Percentiles rank a stretch among this genome's conserved stretches.
Evolutionary conservation across 2,113 vertebrate genomes (phyloP).

Genomic region (Heliornis fulica): DNA sequence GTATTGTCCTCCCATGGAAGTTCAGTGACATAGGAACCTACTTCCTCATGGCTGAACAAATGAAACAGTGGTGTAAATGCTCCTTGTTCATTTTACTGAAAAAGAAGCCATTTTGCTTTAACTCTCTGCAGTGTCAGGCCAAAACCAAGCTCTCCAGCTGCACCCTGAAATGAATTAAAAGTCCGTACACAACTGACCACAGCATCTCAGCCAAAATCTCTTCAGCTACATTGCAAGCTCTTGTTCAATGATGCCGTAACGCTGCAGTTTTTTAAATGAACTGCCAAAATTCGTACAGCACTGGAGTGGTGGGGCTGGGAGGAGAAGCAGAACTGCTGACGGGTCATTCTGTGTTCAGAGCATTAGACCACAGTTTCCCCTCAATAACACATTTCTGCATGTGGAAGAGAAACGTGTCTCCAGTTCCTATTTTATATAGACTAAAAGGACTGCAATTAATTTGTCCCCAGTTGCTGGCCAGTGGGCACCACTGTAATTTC

Average conservation of each 20-base stretch:
- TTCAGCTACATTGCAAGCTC: neutral
- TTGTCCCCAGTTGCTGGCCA: neutral
- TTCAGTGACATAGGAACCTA: neutral
- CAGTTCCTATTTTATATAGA: neutral
- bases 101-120: neutral
- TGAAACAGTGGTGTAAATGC: neutral
- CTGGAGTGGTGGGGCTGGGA: neutral
- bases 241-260: neutral
- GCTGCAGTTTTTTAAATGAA: neutral
- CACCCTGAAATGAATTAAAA: neutral
- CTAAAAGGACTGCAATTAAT: neutral
- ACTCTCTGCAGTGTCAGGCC: neutral
- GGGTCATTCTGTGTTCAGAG: neutral
- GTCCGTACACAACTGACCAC: neutral
- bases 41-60: neutral
- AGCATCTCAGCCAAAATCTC: neutral
- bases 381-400: neutral
- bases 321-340: slow-evolving; percentile 17
- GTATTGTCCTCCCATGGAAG: neutral
- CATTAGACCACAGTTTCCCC: slow-evolving; percentile 4
- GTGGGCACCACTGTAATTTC: neutral
- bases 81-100: neutral
- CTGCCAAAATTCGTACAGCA: neutral
- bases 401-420: neutral
- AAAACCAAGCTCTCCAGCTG: neutral